Conservation (phyloP, 1,140 invertebrate genomes). For the Drosophila sulfurigaster region DNA sequence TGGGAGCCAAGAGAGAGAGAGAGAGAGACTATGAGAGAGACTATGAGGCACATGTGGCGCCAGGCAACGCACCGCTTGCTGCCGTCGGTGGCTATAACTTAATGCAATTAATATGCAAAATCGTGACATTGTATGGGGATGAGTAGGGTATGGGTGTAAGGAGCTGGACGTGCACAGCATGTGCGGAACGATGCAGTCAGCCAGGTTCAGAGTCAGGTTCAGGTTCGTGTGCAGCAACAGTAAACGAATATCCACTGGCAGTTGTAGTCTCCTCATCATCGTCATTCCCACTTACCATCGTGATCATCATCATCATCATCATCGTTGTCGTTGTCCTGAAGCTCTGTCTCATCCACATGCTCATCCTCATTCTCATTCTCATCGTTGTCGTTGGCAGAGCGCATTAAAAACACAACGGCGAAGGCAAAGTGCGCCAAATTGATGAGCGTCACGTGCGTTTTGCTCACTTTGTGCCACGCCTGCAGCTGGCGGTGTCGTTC, state of each 20-base stretch:
- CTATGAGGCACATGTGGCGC: slow-evolving; percentile 66
- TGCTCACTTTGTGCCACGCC: slow-evolving; percentile 61
- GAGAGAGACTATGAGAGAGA: background rate
- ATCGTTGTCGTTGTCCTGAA: background rate
- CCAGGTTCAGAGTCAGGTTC: slow-evolving; percentile 48
- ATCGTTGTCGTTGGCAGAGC: slow-evolving; percentile 43
- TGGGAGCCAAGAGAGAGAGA: background rate
- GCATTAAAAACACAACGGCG: slow-evolving; percentile 71
- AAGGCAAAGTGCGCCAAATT: slow-evolving; percentile 81
- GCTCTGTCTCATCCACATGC: slow-evolving; percentile 16
- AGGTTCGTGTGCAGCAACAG: slow-evolving; percentile 49
- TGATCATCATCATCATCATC: background rate
- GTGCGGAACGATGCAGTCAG: slow-evolving; percentile 68
- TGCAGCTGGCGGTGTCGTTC: slow-evolving; percentile 56
- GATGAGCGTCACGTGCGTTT: slow-evolving; percentile 84
- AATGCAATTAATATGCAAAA: slow-evolving; percentile 85
- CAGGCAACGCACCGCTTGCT: slow-evolving; percentile 43
- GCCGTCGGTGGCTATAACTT: slow-evolving; percentile 74
- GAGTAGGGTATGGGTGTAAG: background rate
- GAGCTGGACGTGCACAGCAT: slow-evolving; percentile 49
- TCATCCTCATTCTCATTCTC: slow-evolving; percentile 19
- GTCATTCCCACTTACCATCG: no score
- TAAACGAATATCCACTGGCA: slow-evolving; percentile 35
- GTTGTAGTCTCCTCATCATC: slow-evolving; percentile 26
- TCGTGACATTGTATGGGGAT: slow-evolving; percentile 62